These are phyloP conservation scores for Oryctolagus cuniculus DNA, from an alignment of 2,113 vertebrate genomes.

Conservation along the genomic window mOryCun1.1 NC_091438.1:132953501-132954000, in stretches of 20 bases:
- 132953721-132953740: background rate
- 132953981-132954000: background rate
- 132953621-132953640: background rate
- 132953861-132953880: background rate
- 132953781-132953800: background rate
- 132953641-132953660: background rate
- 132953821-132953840: background rate
- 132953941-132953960: slow-evolving; percentile 49
- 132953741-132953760: background rate
- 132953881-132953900: background rate
- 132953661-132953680: background rate
- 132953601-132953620: background rate
- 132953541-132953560: background rate
- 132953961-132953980: background rate
- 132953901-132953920: background rate
- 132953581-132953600: background rate
- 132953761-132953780: background rate
- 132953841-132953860: background rate
- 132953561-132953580: background rate
- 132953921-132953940: background rate
- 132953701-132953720: background rate
- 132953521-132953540: background rate
- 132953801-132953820: background rate
- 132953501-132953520: background rate
- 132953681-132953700: background rate